A percentile compares a stretch with the other conserved stretches of the same genome.
Conservation (phyloP, 2,888 invertebrate species). For the Tetranychus truncatus region DNA sequence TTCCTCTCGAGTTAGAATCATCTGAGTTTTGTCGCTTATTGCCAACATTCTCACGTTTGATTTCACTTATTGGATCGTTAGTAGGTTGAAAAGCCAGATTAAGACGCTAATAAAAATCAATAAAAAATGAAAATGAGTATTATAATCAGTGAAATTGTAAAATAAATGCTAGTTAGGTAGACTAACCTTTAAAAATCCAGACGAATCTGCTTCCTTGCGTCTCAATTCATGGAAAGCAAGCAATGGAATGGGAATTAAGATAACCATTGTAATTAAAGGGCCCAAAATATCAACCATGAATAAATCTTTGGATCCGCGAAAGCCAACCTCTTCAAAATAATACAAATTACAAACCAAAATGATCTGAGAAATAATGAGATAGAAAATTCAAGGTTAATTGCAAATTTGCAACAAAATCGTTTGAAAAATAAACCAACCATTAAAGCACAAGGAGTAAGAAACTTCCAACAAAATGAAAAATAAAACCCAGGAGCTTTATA, state of each 20-base stretch:
- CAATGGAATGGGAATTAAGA: neutral
- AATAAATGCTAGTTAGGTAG: neutral
- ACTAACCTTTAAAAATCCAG: conserved; percentile 4
- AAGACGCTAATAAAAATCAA: neutral
- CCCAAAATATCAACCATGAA: neutral
- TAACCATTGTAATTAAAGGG: neutral
- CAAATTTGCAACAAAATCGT: neutral
- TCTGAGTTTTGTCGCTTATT: neutral
- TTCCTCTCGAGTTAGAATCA: neutral
- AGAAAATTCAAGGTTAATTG: neutral
- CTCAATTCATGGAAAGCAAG: neutral
- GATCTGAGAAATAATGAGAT: neutral
- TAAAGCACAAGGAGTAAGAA: conserved; percentile 4
- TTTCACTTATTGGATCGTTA: conserved; percentile 1
- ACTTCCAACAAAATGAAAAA: conserved; percentile 10
- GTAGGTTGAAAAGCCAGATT: neutral
- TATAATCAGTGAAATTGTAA: neutral
- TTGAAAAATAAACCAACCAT: neutral
- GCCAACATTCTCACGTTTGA: neutral
- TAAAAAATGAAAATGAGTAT: neutral
- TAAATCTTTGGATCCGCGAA: neutral
- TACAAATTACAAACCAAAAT: neutral
- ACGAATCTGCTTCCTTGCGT: neutral
- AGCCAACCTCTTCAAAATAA: neutral
- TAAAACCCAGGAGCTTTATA: conserved; percentile 10